Base-by-base conservation (phyloP, 2,888 invertebrate species). In the Macrophya annulata region DNA sequence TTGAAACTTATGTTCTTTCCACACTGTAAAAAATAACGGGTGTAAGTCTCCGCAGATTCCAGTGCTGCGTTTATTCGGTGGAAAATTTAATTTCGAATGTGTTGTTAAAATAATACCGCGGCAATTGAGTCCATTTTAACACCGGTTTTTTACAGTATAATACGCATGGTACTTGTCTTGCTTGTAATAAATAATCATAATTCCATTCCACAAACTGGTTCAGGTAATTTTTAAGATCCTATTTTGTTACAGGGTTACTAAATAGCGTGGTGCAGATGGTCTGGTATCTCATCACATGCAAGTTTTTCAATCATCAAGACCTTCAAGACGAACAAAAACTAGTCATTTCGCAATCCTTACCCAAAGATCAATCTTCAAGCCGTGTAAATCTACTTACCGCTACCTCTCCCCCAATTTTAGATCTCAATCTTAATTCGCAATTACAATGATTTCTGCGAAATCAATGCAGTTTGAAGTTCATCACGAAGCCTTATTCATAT, bases 211-310 rank as follows among this genome's bases (percentile, higher is more conserved):
- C n/a, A 12, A 62, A 10, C n/a, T 68, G 55, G 15, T 37, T 59
- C 9, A 9, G 55, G 37, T 21, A 45, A 43, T n/a, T 40, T 82
- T 15, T 15, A 31, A 31, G 68, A 6, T 62, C 45, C 15, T n/a
- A 15, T 45, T 84, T 21, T 31, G 55, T 43, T 62, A 74, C 85
- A 92, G 92, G 92, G 48, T 77, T 93, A 62, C 85, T 93, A 51
- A 93, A 93, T 79, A 91, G 86, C 86, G 84, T 90, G 74, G 91
- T 92, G 17, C 92, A 92, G 87, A 88, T 87, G 59, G 89, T 90
- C 85, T 93, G 91, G 92, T 90, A 90, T 84, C 74, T 92, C 45
- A 62, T 91, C 5, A 89, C 85, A 31, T 92, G 91, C 81, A 90
- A 90, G 85, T 91, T 91, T 85, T 74, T 89, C 12, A 86, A 87